Evolutionary conservation across 92 coral and sea anemone genomes (phyloP).

Genomic region (Ricordea florida): DNA sequence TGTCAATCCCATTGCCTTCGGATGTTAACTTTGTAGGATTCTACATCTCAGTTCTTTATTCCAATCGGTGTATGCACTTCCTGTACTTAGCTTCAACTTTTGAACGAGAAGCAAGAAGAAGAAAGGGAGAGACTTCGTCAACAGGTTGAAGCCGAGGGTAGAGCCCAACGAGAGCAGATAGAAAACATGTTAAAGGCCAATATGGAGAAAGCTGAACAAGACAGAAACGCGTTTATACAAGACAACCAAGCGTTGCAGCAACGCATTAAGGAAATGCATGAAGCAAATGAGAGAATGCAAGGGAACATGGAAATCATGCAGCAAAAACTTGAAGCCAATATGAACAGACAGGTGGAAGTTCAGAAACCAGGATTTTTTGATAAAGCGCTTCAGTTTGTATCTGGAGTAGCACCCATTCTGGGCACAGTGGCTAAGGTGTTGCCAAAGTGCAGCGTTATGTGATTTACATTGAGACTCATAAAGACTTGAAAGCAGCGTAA

Average conservation of each 20-base stretch:
- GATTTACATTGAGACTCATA: too few relatives aligned
- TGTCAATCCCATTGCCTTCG: too few relatives aligned
- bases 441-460: constrained; percentile 22
- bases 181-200: constrained; percentile 62
- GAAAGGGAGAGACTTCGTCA: constrained; percentile 40
- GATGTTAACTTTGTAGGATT: too few relatives aligned
- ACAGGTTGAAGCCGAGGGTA: constrained; percentile 39
- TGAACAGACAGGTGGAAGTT: not conserved
- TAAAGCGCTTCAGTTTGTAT: not conserved
- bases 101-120: constrained; percentile 34
- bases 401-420: not conserved
- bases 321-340: not conserved
- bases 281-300: not conserved
- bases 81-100: constrained; percentile 32
- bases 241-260: constrained; percentile 7
- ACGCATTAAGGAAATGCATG: constrained; percentile 5
- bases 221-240: constrained; percentile 23
- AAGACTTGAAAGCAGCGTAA: too few relatives aligned
- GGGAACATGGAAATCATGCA: not conserved
- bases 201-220: constrained; percentile 35
- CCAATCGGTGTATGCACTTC: not conserved
- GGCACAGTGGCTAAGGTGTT: not conserved
- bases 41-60: too few relatives aligned
- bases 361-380: constrained; percentile 11
- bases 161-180: constrained; percentile 51